Evolutionary conservation across 2,888 invertebrate species (phyloP), one percentile per base, ranked within the genome.

Genomic region (Protonemura montana): DNA sequence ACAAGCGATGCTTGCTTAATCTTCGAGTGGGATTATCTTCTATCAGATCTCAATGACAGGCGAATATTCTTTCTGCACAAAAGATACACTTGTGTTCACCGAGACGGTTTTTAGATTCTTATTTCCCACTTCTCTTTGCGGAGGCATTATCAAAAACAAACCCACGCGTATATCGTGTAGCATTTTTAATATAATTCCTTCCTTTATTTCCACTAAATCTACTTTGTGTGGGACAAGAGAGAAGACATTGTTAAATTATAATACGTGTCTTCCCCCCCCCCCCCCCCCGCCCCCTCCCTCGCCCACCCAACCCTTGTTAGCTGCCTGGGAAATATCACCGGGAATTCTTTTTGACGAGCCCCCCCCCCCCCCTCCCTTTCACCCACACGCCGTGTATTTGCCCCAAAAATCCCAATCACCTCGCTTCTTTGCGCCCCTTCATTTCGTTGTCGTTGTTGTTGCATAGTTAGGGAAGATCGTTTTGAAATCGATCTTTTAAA

Each of bases 291-390:
- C 25, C 82, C 10, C 7, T 10, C 3, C 35, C 3, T 3, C 35
- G n/a, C 25, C 5, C 5, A 10, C 78, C 78, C 13, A 13, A 76
- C 76, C 30, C 84, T 84, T 84, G 84, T 84, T 84, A 84, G 76
- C n/a, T 59, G 59, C 59, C 21, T 21, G 30, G 10, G 30, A 84
- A 76, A 84, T 84, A 84, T 76, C 25, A 76, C 84, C 16, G 16
- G 16, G 76, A 76, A 76, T 84, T 76, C 29, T 84, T 84, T n/a
- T 76, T 84, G 84, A 84, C 27, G 84, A 84, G 84, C n/a, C 25
- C 0, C 80, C 3, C 76, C 21, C 5, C 16, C 76, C 16, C 76
- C 16, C 21, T 26, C 76, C n/a, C 76, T 76, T 28, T 3, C n/a
- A 3, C 81, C 81, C 26, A 10, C 16, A 27, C 76, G 0, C 59